A percentile compares a stretch with the other conserved stretches of the same genome.
Conservation (phyloP, 2,888 invertebrate genomes). For the Smittia aterrima region DNA sequence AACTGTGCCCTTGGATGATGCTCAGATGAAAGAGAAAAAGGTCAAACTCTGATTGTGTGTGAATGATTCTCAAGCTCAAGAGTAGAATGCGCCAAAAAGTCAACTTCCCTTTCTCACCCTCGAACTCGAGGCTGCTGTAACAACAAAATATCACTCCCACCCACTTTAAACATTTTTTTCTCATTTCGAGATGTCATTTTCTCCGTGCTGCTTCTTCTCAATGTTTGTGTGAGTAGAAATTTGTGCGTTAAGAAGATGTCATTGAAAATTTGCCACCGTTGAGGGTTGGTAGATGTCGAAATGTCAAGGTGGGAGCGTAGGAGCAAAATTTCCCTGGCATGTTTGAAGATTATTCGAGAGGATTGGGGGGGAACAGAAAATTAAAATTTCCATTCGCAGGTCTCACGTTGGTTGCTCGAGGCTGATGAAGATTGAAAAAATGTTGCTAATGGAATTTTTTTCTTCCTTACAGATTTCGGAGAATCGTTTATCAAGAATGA, state of each 20-base stretch:
- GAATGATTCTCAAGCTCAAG: not conserved
- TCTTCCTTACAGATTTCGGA: constrained; percentile 30
- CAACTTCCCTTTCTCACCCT: constrained; percentile 3
- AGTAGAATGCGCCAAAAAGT: not conserved
- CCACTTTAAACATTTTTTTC: not conserved
- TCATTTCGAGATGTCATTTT: not conserved
- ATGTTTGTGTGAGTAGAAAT: not conserved
- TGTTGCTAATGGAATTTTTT: not conserved
- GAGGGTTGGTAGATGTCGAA: not conserved
- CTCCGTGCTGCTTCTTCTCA: not conserved
- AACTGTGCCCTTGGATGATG: not conserved
- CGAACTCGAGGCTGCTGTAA: not conserved
- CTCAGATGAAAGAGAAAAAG: not conserved
- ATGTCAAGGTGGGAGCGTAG: constrained; percentile 18
- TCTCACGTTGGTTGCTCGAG: not conserved
- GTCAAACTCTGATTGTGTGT: not conserved
- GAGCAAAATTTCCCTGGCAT: not conserved
- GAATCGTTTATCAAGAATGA: constrained; percentile 40
- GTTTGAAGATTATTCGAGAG: too few relatives aligned
- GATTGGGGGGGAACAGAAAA: not conserved
- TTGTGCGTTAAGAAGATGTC: not conserved
- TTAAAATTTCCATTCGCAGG: not conserved
- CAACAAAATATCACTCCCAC: not conserved
- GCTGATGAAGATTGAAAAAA: not conserved
- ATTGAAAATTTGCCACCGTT: not conserved